Percentiles rank a stretch among this genome's conserved stretches.
These are phyloP conservation scores for Passer domesticus DNA, from an alignment of 2,113 vertebrate genomes.

Conservation along the genomic window DNA sequence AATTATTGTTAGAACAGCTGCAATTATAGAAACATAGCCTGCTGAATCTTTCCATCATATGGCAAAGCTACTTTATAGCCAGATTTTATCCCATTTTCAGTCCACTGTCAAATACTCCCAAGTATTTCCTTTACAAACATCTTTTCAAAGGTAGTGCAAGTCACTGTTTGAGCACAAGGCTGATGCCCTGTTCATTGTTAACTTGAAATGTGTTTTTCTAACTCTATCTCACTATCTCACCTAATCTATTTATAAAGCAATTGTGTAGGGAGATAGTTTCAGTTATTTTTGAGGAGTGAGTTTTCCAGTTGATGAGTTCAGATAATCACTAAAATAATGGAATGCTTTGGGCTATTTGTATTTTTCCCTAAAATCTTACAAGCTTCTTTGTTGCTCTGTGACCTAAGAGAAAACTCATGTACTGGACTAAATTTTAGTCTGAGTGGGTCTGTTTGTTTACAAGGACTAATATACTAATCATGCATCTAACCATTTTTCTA, in stretches of 20 bases:
- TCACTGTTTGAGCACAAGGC: neutral
- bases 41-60: neutral
- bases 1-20: neutral
- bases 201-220: neutral
- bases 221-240: neutral
- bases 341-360: neutral
- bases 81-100: neutral
- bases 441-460: neutral
- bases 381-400: neutral
- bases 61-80: neutral
- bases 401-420: neutral
- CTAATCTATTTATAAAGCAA: neutral
- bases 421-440: neutral
- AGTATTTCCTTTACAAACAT: neutral
- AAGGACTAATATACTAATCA: neutral
- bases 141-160: neutral
- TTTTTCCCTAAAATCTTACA: neutral
- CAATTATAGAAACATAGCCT: neutral
- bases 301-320: neutral
- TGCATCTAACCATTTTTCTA: neutral
- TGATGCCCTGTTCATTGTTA: neutral
- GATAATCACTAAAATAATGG: neutral
- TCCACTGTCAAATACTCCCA: neutral
- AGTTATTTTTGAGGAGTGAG: neutral
- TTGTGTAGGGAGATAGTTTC: neutral